These are phyloP conservation scores for Cryptotis parvus DNA, from an alignment of 2,113 vertebrate species.

Conservation along the genomic window DNA sequence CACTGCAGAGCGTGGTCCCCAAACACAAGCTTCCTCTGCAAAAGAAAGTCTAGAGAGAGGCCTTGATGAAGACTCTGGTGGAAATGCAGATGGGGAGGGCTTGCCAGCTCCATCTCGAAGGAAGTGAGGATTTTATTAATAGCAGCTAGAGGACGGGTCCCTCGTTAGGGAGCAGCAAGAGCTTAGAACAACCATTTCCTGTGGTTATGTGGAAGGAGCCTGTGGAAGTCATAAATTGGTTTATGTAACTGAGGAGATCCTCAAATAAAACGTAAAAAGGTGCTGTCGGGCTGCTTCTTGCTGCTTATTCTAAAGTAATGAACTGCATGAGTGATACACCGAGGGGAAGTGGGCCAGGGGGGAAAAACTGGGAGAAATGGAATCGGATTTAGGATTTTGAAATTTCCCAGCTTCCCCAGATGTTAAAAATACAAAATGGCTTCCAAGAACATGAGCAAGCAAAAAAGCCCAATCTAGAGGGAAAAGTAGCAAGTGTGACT, in stretches of 20 bases:
- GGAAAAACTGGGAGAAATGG: background rate
- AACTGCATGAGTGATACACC: background rate
- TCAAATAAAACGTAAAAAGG: background rate
- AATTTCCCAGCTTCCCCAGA: background rate
- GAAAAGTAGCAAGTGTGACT: background rate
- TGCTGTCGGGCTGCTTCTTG: background rate
- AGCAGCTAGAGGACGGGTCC: background rate
- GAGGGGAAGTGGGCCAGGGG: background rate
- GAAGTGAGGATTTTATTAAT: background rate
- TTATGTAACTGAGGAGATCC: background rate
- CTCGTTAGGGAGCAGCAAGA: background rate
- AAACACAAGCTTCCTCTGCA: no score
- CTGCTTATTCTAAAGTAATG: background rate
- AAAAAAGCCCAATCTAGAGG: background rate
- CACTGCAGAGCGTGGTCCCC: no score
- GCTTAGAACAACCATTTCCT: background rate
- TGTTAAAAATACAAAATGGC: constrained; percentile 28
- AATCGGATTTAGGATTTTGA: constrained; percentile 46
- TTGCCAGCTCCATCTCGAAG: background rate
- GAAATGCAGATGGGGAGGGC: background rate
- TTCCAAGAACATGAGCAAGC: background rate
- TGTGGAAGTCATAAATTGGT: background rate
- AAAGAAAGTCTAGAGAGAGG: background rate
- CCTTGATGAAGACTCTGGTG: background rate
- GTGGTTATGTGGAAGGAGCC: background rate